Percentiles rank a stretch among this genome's conserved stretches.
phyloP scores from a whole-genome alignment of 2,888 invertebrate genomes.

The Noctua janthina region DNA sequence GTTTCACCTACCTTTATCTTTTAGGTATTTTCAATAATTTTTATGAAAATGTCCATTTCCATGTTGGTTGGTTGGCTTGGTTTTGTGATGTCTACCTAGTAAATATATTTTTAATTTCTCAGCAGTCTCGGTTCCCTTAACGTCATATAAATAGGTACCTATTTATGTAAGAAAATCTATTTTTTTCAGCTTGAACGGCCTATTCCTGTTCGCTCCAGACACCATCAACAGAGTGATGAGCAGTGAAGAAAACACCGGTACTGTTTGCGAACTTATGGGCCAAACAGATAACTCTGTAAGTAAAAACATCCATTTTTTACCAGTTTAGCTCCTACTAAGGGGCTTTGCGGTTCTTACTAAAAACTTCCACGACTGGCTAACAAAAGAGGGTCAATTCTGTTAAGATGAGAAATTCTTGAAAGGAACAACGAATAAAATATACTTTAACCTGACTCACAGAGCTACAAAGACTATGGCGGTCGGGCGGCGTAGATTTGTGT shows the following conservation, averaged over 20 bases:
- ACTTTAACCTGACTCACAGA: neutral
- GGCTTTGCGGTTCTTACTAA: neutral
- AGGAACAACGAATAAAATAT: no score
- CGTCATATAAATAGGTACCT: no score
- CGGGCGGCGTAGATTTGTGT: neutral
- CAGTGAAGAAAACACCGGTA: constrained; percentile 65
- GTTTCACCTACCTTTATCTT: no score
- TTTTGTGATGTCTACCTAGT: no score
- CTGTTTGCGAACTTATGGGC: constrained; percentile 79
- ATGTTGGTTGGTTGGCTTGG: no score
- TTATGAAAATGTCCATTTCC: no score
- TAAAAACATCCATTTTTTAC: neutral
- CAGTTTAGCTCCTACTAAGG: no score
- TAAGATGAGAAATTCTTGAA: no score
- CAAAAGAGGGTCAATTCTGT: no score
- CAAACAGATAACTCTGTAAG: constrained; percentile 76
- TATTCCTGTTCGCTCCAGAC: constrained; percentile 83
- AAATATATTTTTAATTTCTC: no score
- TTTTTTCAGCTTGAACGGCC: constrained; percentile 79
- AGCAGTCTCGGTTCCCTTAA: no score
- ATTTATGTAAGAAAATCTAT: neutral
- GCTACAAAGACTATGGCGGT: neutral
- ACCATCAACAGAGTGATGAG: constrained; percentile 83
- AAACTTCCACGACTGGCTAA: neutral
- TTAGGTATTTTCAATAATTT: no score